phyloP scores from a whole-genome alignment of 2,113 vertebrate species.

The Periophthalmus modestus region DNA sequence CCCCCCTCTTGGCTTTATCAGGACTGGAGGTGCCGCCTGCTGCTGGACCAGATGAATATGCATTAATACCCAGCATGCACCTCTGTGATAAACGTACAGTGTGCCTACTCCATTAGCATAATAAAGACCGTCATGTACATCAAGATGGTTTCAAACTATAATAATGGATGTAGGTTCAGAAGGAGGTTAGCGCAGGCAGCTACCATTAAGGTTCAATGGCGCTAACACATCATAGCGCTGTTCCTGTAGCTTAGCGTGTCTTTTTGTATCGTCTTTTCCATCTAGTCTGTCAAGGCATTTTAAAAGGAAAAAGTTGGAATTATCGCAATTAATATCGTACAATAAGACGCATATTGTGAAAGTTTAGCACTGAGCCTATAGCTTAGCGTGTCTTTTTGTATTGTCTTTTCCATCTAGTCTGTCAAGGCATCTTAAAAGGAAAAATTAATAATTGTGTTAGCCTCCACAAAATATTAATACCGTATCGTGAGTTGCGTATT shows the following conservation, averaged over 20 bases:
- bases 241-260: slow-evolving; percentile 21
- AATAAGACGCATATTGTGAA: no score
- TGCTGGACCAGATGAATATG: slow-evolving; percentile 62
- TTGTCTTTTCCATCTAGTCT: no score
- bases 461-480: no score
- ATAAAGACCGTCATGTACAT: slow-evolving; percentile 1
- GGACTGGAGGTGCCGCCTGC: slow-evolving; percentile 50
- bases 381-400: no score
- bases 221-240: slow-evolving; percentile 38
- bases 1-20: slow-evolving; percentile 31
- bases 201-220: slow-evolving; percentile 36
- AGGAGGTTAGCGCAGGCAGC: slow-evolving; percentile 10
- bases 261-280: slow-evolving; percentile 12
- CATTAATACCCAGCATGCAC: slow-evolving; percentile 44
- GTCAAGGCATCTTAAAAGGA: no score
- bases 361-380: no score
- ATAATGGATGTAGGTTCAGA: slow-evolving; percentile 20
- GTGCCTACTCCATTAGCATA: slow-evolving; percentile 19
- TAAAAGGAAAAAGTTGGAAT: no score
- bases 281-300: neutral
- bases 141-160: slow-evolving; percentile 16
- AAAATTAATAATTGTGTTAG: no score
- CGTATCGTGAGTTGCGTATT: no score
- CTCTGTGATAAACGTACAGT: slow-evolving; percentile 12
- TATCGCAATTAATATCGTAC: no score